A percentile compares a stretch with the other conserved stretches of the same genome.
Conservation (phyloP, 2,888 invertebrate species). For the Andrena fulva region DNA sequence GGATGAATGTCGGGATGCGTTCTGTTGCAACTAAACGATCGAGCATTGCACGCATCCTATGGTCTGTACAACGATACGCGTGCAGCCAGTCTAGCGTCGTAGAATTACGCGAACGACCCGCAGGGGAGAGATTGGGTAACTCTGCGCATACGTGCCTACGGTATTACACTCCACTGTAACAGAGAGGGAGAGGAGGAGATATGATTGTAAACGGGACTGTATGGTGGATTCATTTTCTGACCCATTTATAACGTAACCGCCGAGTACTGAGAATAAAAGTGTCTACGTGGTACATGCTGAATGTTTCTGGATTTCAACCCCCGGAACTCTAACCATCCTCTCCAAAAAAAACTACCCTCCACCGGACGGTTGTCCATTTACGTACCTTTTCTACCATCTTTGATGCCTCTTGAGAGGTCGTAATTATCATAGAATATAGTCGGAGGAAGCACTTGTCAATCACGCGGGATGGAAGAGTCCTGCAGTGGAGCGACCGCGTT, state of each 20-base stretch:
- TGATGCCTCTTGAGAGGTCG: neutral
- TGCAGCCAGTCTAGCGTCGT: conserved; percentile 27
- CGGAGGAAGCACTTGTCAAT: neutral
- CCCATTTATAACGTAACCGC: conserved; percentile 75
- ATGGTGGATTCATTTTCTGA: conserved; percentile 70
- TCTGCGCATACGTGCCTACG: conserved; percentile 21
- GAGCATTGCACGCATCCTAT: conserved; percentile 48
- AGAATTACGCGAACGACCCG: conserved; percentile 30
- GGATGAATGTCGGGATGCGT: conserved; percentile 19
- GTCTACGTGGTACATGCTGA: conserved; percentile 68
- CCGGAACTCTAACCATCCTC: neutral
- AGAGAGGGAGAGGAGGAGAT: conserved; percentile 38
- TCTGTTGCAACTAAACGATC: conserved; percentile 42
- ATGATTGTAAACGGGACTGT: conserved; percentile 66
- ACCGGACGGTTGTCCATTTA: conserved; percentile 16
- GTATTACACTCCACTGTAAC: conserved; percentile 16
- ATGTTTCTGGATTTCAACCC: conserved; percentile 10
- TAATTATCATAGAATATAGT: conserved; percentile 1
- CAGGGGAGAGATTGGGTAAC: conserved; percentile 42
- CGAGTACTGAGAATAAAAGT: conserved; percentile 73
- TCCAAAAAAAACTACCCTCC: neutral
- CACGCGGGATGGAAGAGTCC: too few relatives aligned
- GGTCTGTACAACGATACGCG: neutral
- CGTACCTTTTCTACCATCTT: neutral
- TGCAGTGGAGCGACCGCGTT: neutral